A percentile compares a stretch with the other conserved stretches of the same genome.
phyloP scores from a whole-genome alignment of 2,888 invertebrate genomes.

The Meteorus colon region DNA sequence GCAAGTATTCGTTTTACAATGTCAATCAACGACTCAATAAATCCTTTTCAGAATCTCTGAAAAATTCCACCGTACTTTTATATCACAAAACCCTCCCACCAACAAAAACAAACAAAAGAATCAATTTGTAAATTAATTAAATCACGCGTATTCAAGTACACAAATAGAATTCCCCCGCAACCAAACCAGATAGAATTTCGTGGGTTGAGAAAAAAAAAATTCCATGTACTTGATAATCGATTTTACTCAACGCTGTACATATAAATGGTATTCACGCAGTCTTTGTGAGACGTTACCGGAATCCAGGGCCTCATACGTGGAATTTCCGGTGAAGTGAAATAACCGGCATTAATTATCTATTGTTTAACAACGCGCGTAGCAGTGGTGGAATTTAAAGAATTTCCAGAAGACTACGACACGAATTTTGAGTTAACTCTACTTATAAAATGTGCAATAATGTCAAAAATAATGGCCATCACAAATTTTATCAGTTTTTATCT shows the following conservation, averaged over 20 bases:
- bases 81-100: too few species aligned
- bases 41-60: too few species aligned
- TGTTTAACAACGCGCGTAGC: background rate
- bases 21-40: too few species aligned
- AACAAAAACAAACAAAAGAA: too few species aligned
- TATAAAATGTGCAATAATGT: background rate
- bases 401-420: background rate
- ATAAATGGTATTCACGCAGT: background rate
- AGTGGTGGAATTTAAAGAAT: background rate
- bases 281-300: background rate
- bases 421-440: background rate
- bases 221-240: background rate
- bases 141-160: too few species aligned
- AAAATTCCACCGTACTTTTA: too few species aligned
- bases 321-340: background rate
- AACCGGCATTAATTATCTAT: conserved; percentile 6
- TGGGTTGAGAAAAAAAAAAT: background rate
- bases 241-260: background rate
- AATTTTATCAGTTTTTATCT: background rate
- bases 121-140: too few species aligned
- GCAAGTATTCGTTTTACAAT: too few species aligned
- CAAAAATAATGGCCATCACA: background rate
- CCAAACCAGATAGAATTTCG: background rate
- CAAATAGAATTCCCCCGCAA: too few species aligned
- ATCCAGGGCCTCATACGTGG: background rate